Percentiles rank a stretch among this genome's conserved stretches.
Conservation (phyloP, 1,140 invertebrate species). For the Drosophila tani region DNA sequence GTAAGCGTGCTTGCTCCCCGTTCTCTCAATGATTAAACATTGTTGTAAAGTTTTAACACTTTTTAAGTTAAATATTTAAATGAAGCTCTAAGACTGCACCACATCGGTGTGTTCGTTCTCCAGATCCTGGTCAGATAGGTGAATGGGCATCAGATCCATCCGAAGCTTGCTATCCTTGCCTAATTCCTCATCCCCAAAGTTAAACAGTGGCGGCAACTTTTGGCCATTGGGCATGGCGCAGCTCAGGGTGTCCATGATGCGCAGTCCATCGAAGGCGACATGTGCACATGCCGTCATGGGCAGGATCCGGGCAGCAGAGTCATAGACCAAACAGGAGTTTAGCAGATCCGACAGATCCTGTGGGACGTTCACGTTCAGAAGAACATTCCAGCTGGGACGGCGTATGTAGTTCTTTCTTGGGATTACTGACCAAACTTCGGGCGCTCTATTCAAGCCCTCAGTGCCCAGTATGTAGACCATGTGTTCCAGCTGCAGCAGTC, state of each 20-base stretch:
- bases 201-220: slow-evolving; percentile 44
- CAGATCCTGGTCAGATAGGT: background rate
- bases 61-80: background rate
- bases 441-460: slow-evolving; percentile 31
- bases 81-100: background rate
- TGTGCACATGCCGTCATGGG: slow-evolving; percentile 47
- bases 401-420: background rate
- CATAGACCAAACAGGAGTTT: slow-evolving; percentile 38
- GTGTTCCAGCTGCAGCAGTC: slow-evolving; percentile 9
- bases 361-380: slow-evolving; percentile 22
- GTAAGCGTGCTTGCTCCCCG: too few relatives aligned
- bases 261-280: slow-evolving; percentile 37
- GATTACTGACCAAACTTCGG: background rate
- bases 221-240: slow-evolving; percentile 50
- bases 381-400: slow-evolving; percentile 14
- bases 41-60: background rate
- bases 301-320: slow-evolving; percentile 25
- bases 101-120: background rate
- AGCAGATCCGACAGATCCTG: slow-evolving; percentile 39
- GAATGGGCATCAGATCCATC: slow-evolving; percentile 41
- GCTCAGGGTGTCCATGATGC: slow-evolving; percentile 42
- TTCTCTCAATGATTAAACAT: too few relatives aligned
- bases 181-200: slow-evolving; percentile 50
- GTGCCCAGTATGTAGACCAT: slow-evolving; percentile 35
- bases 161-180: slow-evolving; percentile 15